Base-by-base conservation (phyloP, 1,140 invertebrate species). In the Drosophila leontia region DNA sequence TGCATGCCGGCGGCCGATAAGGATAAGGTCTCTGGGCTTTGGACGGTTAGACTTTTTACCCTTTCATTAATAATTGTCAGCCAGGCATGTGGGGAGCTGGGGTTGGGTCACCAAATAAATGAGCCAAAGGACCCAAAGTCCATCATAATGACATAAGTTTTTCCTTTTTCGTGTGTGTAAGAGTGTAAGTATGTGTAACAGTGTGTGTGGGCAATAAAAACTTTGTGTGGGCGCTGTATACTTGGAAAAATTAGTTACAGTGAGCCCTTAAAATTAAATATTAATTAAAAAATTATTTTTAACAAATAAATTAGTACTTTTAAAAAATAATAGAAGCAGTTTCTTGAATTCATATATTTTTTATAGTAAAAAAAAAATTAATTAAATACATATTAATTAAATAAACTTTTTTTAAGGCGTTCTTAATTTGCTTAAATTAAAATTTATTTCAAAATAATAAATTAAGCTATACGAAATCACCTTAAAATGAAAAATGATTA, bases 111-210 rank as follows among this genome's bases (percentile, higher is more conserved):
- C 47, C 79, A 58, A 69, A 81, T 71, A 81, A 86, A 79, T 82
- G 78, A 78, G 68, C 65, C 71, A 69, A 58, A 68, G 60, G 74
- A 60, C 56, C 48, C 71, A 70, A 59, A 78, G 84, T 80, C 60
- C 84, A 83, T 77, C 80, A 80, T 87, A 88, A 87, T 83, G 83
- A 78, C 76, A 88, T 80, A 80, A 83, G 71, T 83, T 78, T 81
- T 50, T 17, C 37, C 45, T 42, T 1, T n/a, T 15, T n/a, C 19
- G 34, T 44, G 32, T 62, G 57, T 23, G 32, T 19, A 41, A 15
- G 26, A 35, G 47, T 35, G 35, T 3, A 11, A 1, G 9, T 19
- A 1, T 3, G 59, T 19, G 17, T 19, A 7, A 6, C 6, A 1
- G 47, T 74, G 37, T 65, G 39, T 68, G 67, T 74, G 70, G 51